Evolutionary conservation across 2,888 invertebrate species (phyloP).

Genomic region (Salticus scenicus): DNA sequence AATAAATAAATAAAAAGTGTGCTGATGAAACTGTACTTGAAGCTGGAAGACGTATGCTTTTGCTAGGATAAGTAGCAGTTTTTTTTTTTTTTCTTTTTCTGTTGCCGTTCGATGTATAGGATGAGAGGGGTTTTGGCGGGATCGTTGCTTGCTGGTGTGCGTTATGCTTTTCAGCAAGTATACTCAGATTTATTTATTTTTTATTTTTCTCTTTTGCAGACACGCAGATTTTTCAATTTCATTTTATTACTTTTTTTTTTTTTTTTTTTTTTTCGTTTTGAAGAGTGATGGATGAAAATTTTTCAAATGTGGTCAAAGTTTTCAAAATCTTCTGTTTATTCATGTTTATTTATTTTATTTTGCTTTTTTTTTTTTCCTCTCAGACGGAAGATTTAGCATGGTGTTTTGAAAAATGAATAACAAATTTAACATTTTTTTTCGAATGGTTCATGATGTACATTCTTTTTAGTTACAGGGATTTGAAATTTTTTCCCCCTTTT

Average conservation of each 20-base stretch:
- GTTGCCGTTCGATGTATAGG: slow-evolving; percentile 44
- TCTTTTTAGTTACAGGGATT: no score
- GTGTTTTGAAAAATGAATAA: no score
- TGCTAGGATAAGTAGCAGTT: not conserved
- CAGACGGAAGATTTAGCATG: no score
- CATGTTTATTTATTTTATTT: slow-evolving; percentile 22
- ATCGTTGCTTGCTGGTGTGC: not conserved
- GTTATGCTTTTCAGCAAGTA: not conserved
- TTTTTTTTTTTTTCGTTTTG: no score
- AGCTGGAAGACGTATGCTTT: not conserved
- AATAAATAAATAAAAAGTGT: no score
- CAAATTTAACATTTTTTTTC: no score
- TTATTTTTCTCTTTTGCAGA: slow-evolving; percentile 39
- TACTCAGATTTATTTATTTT: slow-evolving; percentile 65
- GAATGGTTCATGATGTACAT: no score
- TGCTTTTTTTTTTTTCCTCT: no score
- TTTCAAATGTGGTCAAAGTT: slow-evolving; percentile 48
- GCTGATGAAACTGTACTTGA: slow-evolving; percentile 66
- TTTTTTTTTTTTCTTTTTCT: slow-evolving; percentile 28
- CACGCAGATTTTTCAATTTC: slow-evolving; percentile 26
- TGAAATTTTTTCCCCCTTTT: no score
- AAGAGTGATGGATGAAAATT: slow-evolving; percentile 43
- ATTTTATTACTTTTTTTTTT: no score
- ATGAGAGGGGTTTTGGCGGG: slow-evolving; percentile 3
- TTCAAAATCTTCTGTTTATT: slow-evolving; percentile 28